Percentiles rank a stretch among this genome's conserved stretches.
Evolutionary conservation across 2,888 invertebrate genomes (phyloP).

Genomic region (Parapristionchus giblindavisi): DNA sequence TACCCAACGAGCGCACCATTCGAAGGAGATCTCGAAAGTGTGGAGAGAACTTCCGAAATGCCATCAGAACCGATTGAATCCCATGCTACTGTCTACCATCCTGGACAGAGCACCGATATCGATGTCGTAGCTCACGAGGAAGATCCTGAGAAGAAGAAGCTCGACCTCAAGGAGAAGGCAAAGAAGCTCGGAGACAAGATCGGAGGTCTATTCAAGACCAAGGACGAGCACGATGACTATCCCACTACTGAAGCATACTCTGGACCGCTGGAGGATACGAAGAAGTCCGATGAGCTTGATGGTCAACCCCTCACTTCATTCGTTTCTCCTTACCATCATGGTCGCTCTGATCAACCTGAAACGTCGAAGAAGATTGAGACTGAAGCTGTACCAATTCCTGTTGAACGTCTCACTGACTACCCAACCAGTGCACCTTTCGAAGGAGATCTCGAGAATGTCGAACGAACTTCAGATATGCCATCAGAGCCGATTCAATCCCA

Average conservation of each 20-base stretch:
- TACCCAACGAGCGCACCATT: too few relatives aligned
- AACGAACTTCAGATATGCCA: neutral
- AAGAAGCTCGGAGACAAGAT: constrained; percentile 7
- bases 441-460: neutral
- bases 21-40: too few relatives aligned
- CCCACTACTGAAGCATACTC: neutral
- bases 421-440: neutral
- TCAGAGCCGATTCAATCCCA: neutral
- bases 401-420: neutral
- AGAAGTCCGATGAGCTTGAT: neutral
- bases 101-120: too few relatives aligned
- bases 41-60: too few relatives aligned
- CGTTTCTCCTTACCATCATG: neutral
- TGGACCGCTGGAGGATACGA: neutral
- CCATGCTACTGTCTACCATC: too few relatives aligned
- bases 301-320: neutral
- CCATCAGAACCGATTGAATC: neutral
- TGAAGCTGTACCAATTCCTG: neutral
- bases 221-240: neutral
- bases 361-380: neutral
- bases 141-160: constrained; percentile 2
- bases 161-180: constrained; percentile 5
- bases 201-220: neutral
- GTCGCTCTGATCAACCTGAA: neutral
- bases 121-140: neutral